phyloP scores from a whole-genome alignment of 2,113 vertebrate genomes.

The Plotosus lineatus region DNA sequence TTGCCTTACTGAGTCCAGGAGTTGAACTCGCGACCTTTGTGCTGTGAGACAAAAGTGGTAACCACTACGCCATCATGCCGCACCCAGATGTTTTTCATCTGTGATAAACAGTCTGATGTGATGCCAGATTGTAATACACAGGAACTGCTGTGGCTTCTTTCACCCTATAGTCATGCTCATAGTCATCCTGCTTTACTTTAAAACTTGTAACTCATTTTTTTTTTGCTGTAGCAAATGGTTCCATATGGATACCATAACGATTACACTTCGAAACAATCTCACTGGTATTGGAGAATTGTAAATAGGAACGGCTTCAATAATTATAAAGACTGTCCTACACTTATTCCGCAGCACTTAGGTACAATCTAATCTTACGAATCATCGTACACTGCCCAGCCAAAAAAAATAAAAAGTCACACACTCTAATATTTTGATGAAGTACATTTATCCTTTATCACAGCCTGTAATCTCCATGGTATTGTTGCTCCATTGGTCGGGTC shows the following conservation, averaged over 20 bases:
- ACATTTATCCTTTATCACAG: too few relatives aligned
- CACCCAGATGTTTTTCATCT: too few relatives aligned
- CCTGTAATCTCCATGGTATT: too few relatives aligned
- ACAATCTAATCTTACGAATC: neutral
- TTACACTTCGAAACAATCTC: neutral
- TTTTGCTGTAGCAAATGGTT: neutral
- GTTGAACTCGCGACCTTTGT: too few relatives aligned
- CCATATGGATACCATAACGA: neutral
- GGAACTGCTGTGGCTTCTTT: neutral
- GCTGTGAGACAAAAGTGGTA: too few relatives aligned
- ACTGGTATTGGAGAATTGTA: neutral
- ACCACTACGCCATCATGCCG: too few relatives aligned
- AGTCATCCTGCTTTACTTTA: neutral
- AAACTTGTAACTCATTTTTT: neutral
- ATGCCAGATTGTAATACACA: neutral
- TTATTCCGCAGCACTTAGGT: neutral
- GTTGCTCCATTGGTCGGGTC: too few relatives aligned
- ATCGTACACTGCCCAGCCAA: too few relatives aligned
- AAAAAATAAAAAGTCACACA: too few relatives aligned
- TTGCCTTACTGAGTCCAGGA: too few relatives aligned
- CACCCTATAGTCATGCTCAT: neutral
- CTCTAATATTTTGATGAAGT: too few relatives aligned
- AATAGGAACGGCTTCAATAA: neutral
- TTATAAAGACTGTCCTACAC: neutral
- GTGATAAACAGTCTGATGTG: neutral